Conservation (phyloP, 92 coral and sea anemone genomes). For the Pocillopora grandis region DNA sequence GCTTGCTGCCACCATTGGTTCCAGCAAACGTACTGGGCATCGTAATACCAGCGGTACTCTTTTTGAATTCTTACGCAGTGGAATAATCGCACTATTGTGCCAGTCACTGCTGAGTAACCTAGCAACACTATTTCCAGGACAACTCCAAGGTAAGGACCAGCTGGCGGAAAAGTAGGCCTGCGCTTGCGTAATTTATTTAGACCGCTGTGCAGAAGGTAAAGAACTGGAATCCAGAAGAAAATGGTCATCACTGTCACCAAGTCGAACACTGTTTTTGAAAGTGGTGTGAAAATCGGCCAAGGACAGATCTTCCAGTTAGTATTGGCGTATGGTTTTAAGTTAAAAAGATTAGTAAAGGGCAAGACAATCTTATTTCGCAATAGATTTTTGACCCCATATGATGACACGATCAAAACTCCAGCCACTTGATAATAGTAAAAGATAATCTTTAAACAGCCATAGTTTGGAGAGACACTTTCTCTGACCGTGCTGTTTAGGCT, state of each 20-base stretch:
- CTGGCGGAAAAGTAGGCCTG: neutral
- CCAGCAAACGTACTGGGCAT: constrained; percentile 29
- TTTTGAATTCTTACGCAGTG: constrained; percentile 31
- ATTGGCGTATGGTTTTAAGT: neutral
- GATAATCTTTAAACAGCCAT: constrained; percentile 32
- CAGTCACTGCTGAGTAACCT: constrained; percentile 38
- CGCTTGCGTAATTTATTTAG: constrained; percentile 21
- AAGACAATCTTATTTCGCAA: neutral
- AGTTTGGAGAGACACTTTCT: neutral
- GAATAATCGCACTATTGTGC: constrained; percentile 28
- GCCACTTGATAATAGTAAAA: constrained; percentile 29
- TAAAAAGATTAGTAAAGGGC: constrained; percentile 4
- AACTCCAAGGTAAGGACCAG: constrained; percentile 56
- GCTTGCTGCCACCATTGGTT: constrained; percentile 36
- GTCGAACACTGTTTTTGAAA: constrained; percentile 12
- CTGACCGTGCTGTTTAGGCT: neutral
- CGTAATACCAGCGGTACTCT: constrained; percentile 21
- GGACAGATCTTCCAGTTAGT: constrained; percentile 40
- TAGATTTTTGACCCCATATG: constrained; percentile 6
- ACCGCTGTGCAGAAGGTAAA: constrained; percentile 34
- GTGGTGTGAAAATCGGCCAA: constrained; percentile 23
- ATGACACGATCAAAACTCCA: constrained; percentile 23
- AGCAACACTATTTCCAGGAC: constrained; percentile 43
- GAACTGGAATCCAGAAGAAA: neutral
- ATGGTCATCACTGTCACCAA: constrained; percentile 8